A percentile compares a stretch with the other conserved stretches of the same genome.
Conservation (phyloP, 2,113 vertebrate genomes). For the Mesocricetus auratus region DNA sequence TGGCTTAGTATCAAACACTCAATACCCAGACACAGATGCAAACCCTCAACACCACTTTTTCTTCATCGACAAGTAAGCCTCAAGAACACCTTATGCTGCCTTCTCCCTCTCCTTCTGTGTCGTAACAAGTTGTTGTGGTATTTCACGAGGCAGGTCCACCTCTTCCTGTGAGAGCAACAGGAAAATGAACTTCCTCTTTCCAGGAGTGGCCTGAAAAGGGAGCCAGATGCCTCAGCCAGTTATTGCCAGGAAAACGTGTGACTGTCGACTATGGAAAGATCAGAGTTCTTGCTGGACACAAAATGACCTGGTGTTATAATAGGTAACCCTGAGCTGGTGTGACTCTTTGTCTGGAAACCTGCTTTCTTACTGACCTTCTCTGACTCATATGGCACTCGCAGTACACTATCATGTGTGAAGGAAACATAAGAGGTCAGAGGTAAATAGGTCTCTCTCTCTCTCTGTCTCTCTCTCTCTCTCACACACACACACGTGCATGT, state of each 20-base stretch:
- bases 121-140: slow-evolving; percentile 5
- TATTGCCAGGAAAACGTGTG: slow-evolving; percentile 59
- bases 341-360: not conserved
- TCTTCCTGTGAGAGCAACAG: slow-evolving; percentile 78
- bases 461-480: too few species aligned
- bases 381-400: not conserved
- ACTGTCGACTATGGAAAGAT: slow-evolving; percentile 64
- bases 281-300: not conserved
- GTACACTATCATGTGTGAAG: not conserved
- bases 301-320: not conserved
- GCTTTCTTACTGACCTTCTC: not conserved
- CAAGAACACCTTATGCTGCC: not conserved
- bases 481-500: too few species aligned
- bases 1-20: not conserved
- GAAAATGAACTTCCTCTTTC: slow-evolving; percentile 78
- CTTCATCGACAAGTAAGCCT: not conserved
- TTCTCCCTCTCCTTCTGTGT: not conserved
- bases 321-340: not conserved
- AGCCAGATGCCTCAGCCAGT: slow-evolving; percentile 45
- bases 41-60: not conserved
- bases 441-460: not conserved
- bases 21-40: not conserved
- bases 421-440: slow-evolving; percentile 18
- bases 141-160: slow-evolving; percentile 52
- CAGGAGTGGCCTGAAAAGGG: slow-evolving; percentile 53